Conservation (phyloP, 2,113 vertebrate species). For the Myotis brandtii region DNA sequence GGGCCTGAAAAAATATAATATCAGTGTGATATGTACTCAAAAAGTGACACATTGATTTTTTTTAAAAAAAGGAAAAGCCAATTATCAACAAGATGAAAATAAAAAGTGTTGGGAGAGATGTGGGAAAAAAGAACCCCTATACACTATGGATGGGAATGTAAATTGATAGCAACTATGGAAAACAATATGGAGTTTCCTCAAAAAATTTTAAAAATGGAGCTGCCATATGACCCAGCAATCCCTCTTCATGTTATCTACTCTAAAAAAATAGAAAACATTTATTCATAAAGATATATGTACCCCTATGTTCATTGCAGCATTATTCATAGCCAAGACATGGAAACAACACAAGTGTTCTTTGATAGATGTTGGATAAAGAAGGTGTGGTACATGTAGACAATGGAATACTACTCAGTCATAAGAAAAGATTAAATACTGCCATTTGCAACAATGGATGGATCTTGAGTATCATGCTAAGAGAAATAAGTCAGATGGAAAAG, state of each 20-base stretch:
- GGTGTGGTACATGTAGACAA: neutral
- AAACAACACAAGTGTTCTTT: neutral
- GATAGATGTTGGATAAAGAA: neutral
- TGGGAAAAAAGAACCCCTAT: neutral
- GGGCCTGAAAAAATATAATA: neutral
- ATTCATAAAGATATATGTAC: neutral
- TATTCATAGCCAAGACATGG: neutral
- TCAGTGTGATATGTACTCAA: neutral
- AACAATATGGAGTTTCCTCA: neutral
- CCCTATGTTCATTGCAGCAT: neutral
- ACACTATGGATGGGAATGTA: neutral
- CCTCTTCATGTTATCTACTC: neutral
- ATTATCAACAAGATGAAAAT: neutral
- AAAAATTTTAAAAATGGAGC: neutral
- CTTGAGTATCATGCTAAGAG: neutral
- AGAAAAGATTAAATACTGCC: neutral
- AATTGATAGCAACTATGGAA: neutral
- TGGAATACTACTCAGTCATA: neutral
- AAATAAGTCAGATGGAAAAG: neutral
- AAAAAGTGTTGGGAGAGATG: neutral
- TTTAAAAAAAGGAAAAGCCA: neutral
- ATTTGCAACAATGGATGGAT: neutral
- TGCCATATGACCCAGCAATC: neutral
- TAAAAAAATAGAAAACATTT: neutral
- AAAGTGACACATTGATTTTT: neutral